Percentiles rank a stretch among this genome's conserved stretches.
These are phyloP conservation scores for Percina caprodes DNA, from an alignment of 2,113 vertebrate species.

Conservation along the genomic window DNA sequence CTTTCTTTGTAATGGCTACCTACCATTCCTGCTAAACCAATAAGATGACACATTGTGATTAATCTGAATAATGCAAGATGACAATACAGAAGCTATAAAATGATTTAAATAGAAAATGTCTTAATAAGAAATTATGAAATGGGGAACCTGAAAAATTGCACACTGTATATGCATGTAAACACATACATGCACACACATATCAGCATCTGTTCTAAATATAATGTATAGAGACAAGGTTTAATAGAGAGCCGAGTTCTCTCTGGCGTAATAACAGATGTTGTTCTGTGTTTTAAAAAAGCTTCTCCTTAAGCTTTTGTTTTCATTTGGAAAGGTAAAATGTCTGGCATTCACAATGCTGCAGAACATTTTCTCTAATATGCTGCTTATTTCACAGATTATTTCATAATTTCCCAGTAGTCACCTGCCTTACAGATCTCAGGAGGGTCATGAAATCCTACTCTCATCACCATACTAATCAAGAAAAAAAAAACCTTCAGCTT, in stretches of 20 bases:
- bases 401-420: conserved; percentile 34
- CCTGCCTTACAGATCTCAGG: conserved; percentile 6
- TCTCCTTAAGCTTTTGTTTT: conserved; percentile 10
- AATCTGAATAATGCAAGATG: background rate
- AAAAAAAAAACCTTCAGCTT: background rate
- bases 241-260: background rate
- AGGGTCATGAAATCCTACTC: conserved; percentile 20
- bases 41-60: background rate
- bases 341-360: conserved; percentile 14
- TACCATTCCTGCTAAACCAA: conserved; percentile 1
- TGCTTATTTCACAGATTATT: conserved; percentile 15
- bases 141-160: background rate
- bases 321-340: conserved; percentile 6
- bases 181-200: background rate
- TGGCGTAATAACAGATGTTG: background rate
- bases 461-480: background rate
- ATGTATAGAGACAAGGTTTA: background rate
- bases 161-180: background rate
- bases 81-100: background rate
- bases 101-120: background rate
- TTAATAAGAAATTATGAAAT: background rate
- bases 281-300: conserved; percentile 13
- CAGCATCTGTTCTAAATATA: conserved; percentile 1
- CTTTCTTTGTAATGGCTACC: background rate
- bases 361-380: conserved; percentile 5